Conservation (phyloP, 2,113 vertebrate species). For the Cavia aperea region DNA sequence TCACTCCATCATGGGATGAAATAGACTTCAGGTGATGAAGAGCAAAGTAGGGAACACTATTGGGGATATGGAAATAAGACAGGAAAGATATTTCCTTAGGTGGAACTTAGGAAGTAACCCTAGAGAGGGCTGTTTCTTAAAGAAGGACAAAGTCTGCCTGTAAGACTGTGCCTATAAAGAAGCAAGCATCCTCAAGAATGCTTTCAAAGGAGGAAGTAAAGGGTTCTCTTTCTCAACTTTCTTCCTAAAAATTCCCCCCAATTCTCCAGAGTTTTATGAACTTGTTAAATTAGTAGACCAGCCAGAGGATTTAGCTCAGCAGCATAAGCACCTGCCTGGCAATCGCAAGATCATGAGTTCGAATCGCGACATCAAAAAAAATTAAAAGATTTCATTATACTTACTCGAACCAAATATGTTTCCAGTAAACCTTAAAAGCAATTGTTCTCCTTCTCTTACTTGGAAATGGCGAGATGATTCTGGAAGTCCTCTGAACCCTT, state of each 20-base stretch:
- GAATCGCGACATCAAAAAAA: too few relatives aligned
- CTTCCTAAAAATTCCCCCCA: neutral
- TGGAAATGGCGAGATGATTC: slow-evolving; percentile 78
- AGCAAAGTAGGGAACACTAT: neutral
- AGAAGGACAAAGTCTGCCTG: neutral
- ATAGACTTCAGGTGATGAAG: neutral
- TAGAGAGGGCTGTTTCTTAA: neutral
- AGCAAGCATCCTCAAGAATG: neutral
- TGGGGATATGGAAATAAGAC: neutral
- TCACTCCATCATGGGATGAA: neutral
- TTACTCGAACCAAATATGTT: slow-evolving; percentile 86
- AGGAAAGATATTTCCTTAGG: neutral
- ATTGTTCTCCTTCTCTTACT: slow-evolving; percentile 85
- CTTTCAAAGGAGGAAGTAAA: neutral
- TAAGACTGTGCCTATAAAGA: neutral
- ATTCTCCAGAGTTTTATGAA: neutral
- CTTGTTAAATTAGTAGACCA: neutral
- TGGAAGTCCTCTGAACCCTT: slow-evolving; percentile 75
- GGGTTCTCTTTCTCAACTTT: neutral
- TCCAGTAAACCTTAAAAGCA: slow-evolving; percentile 83
- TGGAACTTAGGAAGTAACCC: neutral
- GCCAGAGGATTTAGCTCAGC: too few relatives aligned
- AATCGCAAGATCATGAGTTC: too few relatives aligned
- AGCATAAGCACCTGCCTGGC: too few relatives aligned
- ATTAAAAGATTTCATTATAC: slow-evolving; percentile 30